Percentiles rank a stretch among this genome's conserved stretches.
Evolutionary conservation across 2,888 invertebrate genomes (phyloP).

Genomic region (Callinectes sapidus): DNA sequence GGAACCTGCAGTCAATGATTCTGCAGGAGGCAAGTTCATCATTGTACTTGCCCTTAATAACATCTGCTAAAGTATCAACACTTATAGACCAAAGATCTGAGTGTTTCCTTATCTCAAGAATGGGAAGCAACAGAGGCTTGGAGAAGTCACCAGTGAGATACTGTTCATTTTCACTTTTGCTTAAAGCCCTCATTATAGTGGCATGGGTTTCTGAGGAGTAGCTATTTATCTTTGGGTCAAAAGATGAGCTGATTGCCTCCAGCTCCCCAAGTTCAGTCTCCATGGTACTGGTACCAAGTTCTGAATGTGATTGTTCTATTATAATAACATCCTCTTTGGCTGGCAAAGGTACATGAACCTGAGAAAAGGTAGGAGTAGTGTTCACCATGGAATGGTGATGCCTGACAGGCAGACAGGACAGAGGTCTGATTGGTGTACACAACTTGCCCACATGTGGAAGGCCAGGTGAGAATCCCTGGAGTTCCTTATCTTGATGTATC

Average conservation of each 20-base stretch:
- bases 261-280: constrained; percentile 53
- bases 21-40: constrained; percentile 82
- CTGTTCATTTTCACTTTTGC: constrained; percentile 81
- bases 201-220: constrained; percentile 88
- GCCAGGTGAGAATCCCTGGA: constrained; percentile 41
- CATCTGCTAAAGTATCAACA: constrained; percentile 83
- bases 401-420: constrained; percentile 52
- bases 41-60: constrained; percentile 84
- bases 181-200: constrained; percentile 83
- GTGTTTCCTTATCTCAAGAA: constrained; percentile 82
- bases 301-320: too few relatives aligned
- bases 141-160: constrained; percentile 91
- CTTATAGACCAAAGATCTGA: constrained; percentile 88
- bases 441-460: constrained; percentile 45
- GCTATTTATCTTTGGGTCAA: constrained; percentile 75
- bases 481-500: constrained; percentile 30
- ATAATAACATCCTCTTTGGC: neutral
- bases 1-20: constrained; percentile 96
- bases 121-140: constrained; percentile 84
- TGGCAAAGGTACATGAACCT: constrained; percentile 41
- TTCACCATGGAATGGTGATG: constrained; percentile 67
- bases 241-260: constrained; percentile 2
- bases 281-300: neutral
- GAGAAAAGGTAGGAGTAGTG: constrained; percentile 52
- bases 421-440: neutral